phyloP scores from a whole-genome alignment of 1,140 invertebrate species.

The Magallana angulata region DNA sequence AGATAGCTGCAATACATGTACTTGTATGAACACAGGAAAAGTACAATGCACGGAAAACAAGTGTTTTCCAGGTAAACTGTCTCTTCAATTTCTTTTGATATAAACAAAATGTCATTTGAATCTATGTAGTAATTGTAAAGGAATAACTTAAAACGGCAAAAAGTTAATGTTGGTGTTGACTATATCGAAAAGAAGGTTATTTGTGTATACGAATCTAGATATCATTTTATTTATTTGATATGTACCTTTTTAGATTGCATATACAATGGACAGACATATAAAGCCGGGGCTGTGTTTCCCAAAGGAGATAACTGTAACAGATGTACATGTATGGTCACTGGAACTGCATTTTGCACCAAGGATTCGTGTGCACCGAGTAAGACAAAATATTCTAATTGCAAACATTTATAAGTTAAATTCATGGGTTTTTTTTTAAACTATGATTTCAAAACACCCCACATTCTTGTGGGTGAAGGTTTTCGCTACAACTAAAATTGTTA shows the following conservation, averaged over 20 bases:
- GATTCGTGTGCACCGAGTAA: not conserved
- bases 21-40: not conserved
- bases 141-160: too few species aligned
- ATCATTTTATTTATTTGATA: not conserved
- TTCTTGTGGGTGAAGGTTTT: too few species aligned
- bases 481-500: too few species aligned
- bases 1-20: conserved; percentile 6
- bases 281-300: not conserved
- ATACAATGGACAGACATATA: not conserved
- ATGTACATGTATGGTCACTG: conserved; percentile 26
- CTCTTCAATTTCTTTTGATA: too few species aligned
- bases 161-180: too few species aligned
- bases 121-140: too few species aligned
- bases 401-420: too few species aligned
- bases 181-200: too few species aligned
- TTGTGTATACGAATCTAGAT: too few species aligned
- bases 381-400: not conserved
- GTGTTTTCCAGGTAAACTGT: not conserved
- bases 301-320: conserved; percentile 19
- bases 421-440: too few species aligned
- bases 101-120: too few species aligned
- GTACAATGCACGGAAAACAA: not conserved
- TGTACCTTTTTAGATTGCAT: not conserved
- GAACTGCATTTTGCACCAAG: not conserved
- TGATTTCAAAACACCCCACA: too few species aligned